A percentile compares a stretch with the other conserved stretches of the same genome.
phyloP scores from a whole-genome alignment of 2,888 invertebrate genomes.

The Chalcis sispes region DNA sequence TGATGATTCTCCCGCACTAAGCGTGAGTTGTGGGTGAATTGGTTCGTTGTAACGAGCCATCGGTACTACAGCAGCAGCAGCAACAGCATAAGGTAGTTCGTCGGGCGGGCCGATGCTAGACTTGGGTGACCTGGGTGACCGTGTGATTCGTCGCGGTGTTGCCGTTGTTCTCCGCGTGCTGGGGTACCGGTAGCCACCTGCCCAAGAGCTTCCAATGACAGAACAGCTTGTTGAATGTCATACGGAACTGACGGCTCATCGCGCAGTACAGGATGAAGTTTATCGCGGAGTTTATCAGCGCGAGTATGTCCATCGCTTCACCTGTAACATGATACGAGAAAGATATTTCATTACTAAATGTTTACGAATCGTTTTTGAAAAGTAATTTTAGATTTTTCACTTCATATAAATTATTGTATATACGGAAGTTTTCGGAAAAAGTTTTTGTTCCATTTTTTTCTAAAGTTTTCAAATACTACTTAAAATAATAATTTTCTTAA shows the following conservation, averaged over 20 bases:
- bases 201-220: slow-evolving; percentile 69
- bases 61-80: slow-evolving; percentile 3
- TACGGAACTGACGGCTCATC: slow-evolving; percentile 95
- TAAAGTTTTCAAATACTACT: too few relatives aligned
- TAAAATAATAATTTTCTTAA: too few relatives aligned
- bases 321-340: slow-evolving; percentile 63
- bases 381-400: too few relatives aligned
- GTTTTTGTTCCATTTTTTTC: too few relatives aligned
- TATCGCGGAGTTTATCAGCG: slow-evolving; percentile 92
- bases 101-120: slow-evolving; percentile 68
- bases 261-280: slow-evolving; percentile 96
- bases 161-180: slow-evolving; percentile 68
- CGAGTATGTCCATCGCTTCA: slow-evolving; percentile 92
- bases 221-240: slow-evolving; percentile 85
- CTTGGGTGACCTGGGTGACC: slow-evolving; percentile 73
- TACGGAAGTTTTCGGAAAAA: too few relatives aligned
- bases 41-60: neutral
- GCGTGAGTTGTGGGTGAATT: neutral
- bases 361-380: too few relatives aligned
- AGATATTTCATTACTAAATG: too few relatives aligned
- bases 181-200: slow-evolving; percentile 69
- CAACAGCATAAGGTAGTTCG: slow-evolving; percentile 39
- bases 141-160: slow-evolving; percentile 71
- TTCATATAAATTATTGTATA: too few relatives aligned
- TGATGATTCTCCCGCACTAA: neutral